A percentile compares a stretch with the other conserved stretches of the same genome.
phyloP scores from a whole-genome alignment of 1,140 invertebrate genomes.

The Cotesia typhae region DNA sequence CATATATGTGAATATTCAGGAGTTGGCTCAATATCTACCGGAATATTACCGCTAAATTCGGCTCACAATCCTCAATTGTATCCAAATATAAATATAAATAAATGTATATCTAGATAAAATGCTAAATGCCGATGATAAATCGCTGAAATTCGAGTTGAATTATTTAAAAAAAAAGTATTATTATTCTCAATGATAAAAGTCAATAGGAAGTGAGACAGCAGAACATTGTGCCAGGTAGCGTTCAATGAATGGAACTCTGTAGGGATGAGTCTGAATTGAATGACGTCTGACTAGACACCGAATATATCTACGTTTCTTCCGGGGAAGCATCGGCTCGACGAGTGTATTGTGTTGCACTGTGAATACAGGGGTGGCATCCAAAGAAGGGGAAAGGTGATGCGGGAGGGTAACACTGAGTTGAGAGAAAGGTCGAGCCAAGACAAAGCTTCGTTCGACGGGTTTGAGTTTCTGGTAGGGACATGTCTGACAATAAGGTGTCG shows the following conservation, averaged over 20 bases:
- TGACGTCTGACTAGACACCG: constrained; percentile 32
- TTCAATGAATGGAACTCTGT: neutral
- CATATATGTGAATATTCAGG: no score
- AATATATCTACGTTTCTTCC: constrained; percentile 27
- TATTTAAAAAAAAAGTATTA: neutral
- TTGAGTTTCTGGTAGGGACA: constrained; percentile 27
- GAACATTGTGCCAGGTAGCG: neutral
- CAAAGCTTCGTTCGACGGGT: constrained; percentile 30
- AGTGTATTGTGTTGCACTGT: constrained; percentile 31
- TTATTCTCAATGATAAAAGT: neutral
- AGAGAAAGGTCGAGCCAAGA: constrained; percentile 20
- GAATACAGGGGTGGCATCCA: constrained; percentile 12
- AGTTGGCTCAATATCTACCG: no score
- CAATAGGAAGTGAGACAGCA: constrained; percentile 1
- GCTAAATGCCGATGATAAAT: constrained; percentile 13
- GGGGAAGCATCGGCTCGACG: constrained; percentile 24
- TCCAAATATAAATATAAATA: no score
- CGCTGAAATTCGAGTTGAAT: constrained; percentile 19
- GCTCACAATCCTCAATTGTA: no score
- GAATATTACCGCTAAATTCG: no score
- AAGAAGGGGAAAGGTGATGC: neutral
- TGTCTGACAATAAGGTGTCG: constrained; percentile 30
- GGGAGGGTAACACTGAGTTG: neutral
- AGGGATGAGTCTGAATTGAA: constrained; percentile 31
- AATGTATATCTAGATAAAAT: no score